phyloP scores from a whole-genome alignment of 2,888 invertebrate species.

The Schrankia costaestrigalis region DNA sequence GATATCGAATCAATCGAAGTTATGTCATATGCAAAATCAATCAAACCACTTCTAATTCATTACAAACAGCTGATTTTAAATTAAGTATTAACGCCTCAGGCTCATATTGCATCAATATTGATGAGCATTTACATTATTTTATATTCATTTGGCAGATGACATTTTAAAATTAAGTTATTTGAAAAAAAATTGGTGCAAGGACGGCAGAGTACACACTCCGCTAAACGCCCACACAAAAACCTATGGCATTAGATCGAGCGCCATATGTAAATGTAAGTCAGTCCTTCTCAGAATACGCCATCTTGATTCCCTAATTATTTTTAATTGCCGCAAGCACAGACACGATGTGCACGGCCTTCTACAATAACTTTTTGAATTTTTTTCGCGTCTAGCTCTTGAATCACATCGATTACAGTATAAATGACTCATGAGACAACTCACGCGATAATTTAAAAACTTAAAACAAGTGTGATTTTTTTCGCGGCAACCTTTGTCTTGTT shows the following conservation, averaged over 20 bases:
- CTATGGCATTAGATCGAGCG: slow-evolving; percentile 37
- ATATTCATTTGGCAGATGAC: slow-evolving; percentile 2
- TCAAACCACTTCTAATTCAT: too few relatives aligned
- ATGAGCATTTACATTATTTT: slow-evolving; percentile 4
- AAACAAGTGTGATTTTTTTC: slow-evolving; percentile 60
- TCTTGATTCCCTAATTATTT: slow-evolving; percentile 78
- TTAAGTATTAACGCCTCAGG: slow-evolving; percentile 2
- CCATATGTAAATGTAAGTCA: slow-evolving; percentile 74
- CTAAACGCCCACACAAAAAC: slow-evolving; percentile 19
- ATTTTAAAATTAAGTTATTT: slow-evolving; percentile 4
- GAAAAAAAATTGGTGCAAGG: slow-evolving; percentile 2
- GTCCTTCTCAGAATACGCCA: slow-evolving; percentile 76
- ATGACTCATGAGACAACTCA: slow-evolving; percentile 58
- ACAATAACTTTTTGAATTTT: slow-evolving; percentile 66
- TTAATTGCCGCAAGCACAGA: slow-evolving; percentile 76
- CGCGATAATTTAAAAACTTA: slow-evolving; percentile 54
- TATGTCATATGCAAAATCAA: too few relatives aligned
- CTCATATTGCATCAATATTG: slow-evolving; percentile 6
- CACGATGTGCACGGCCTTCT: slow-evolving; percentile 68
- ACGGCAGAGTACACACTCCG: slow-evolving; percentile 8
- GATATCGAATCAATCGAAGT: too few relatives aligned
- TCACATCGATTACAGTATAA: slow-evolving; percentile 64
- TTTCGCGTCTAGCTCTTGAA: slow-evolving; percentile 75
- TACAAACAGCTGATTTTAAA: too few relatives aligned
- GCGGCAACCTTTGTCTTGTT: slow-evolving; percentile 52